Percentiles rank a stretch among this genome's conserved stretches.
Evolutionary conservation across 1,140 invertebrate genomes (phyloP).

Genomic region (Saccostrea cuccullata): DNA sequence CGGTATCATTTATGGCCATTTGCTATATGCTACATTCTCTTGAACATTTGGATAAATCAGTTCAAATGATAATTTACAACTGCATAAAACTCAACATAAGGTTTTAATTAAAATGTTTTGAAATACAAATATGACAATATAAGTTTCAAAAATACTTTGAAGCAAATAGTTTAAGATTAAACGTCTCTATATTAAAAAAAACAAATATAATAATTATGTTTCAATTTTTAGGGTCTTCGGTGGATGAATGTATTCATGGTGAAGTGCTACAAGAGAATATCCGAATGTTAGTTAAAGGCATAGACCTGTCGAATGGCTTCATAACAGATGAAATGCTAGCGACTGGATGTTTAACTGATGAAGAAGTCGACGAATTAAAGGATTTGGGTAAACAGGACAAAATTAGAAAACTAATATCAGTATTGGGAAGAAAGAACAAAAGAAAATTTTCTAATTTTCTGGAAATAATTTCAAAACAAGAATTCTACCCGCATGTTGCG

Average conservation of each 20-base stretch:
- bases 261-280: neutral
- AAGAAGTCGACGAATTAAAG: neutral
- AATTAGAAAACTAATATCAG: neutral
- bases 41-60: too few relatives aligned
- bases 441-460: neutral
- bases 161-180: too few relatives aligned
- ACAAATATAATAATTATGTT: neutral
- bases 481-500: neutral
- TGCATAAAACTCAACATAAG: too few relatives aligned
- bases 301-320: neutral
- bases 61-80: too few relatives aligned
- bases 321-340: neutral
- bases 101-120: too few relatives aligned
- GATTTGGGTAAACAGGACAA: neutral
- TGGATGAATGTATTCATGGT: neutral
- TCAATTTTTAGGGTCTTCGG: neutral
- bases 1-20: too few relatives aligned
- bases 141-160: too few relatives aligned
- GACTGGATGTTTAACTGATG: neutral
- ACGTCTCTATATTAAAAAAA: too few relatives aligned
- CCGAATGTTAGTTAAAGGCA: neutral
- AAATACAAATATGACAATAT: too few relatives aligned
- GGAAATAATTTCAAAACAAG: neutral
- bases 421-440: neutral
- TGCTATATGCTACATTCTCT: too few relatives aligned